These are phyloP conservation scores for Acromyrmex echinatior DNA, from an alignment of 1,140 invertebrate species.

Conservation along the genomic window DNA sequence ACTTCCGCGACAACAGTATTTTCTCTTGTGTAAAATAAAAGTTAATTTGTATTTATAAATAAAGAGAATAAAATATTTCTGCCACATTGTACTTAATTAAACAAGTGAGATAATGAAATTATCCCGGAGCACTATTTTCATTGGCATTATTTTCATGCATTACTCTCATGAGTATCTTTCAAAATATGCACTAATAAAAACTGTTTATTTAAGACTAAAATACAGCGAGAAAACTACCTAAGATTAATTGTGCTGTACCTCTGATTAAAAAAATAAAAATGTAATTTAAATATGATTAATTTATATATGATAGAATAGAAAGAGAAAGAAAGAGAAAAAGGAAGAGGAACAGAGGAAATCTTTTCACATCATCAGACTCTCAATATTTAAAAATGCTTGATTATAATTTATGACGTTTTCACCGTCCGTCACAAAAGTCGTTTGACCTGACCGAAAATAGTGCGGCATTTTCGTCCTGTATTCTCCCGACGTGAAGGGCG, in stretches of 20 bases:
- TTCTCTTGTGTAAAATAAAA: slow-evolving; percentile 50
- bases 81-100: slow-evolving; percentile 40
- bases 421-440: too few relatives aligned
- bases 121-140: not conserved
- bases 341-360: not conserved
- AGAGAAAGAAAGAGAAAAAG: not conserved
- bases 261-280: slow-evolving; percentile 15
- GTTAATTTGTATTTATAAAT: slow-evolving; percentile 37
- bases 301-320: not conserved
- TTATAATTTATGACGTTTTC: not conserved
- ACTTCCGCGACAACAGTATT: not conserved
- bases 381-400: not conserved
- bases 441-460: too few relatives aligned
- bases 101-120: slow-evolving; percentile 47
- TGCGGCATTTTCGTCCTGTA: too few relatives aligned
- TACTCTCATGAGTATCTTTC: not conserved
- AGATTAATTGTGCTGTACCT: not conserved
- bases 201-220: slow-evolving; percentile 31
- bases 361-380: not conserved
- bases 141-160: slow-evolving; percentile 8
- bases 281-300: not conserved
- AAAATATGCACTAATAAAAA: slow-evolving; percentile 19
- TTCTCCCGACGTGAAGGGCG: too few relatives aligned
- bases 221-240: not conserved
- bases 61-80: slow-evolving; percentile 26